phyloP scores from a whole-genome alignment of 2,888 invertebrate species.

The Ophion slaviceki region DNA sequence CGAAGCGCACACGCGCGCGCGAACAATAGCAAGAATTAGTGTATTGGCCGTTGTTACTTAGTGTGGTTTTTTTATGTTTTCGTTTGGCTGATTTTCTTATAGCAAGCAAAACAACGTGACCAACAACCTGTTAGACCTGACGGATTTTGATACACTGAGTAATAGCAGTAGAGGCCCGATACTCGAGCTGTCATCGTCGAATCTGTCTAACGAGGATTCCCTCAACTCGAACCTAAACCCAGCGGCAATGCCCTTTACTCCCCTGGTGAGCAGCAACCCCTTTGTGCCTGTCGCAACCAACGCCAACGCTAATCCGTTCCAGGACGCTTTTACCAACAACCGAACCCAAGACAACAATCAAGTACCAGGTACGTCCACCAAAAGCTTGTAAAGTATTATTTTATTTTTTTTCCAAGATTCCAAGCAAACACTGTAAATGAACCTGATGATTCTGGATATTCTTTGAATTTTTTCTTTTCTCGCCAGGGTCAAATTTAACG shows the following conservation, averaged over 20 bases:
- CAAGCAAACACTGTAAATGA: slow-evolving; percentile 1
- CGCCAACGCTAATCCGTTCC: slow-evolving; percentile 81
- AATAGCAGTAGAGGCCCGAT: slow-evolving; percentile 82
- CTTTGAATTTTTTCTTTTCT: background rate
- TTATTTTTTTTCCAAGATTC: background rate
- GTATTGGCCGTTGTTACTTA: slow-evolving; percentile 69
- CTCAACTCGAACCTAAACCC: slow-evolving; percentile 82
- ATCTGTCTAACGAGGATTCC: slow-evolving; percentile 81
- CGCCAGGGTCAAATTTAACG: too few relatives aligned
- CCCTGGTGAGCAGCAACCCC: slow-evolving; percentile 76
- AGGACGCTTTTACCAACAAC: slow-evolving; percentile 81
- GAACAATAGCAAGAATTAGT: slow-evolving; percentile 59
- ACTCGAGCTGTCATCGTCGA: slow-evolving; percentile 79
- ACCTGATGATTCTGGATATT: slow-evolving; percentile 4
- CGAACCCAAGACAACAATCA: slow-evolving; percentile 81
- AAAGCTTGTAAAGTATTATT: background rate
- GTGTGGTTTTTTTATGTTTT: slow-evolving; percentile 67
- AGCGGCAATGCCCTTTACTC: slow-evolving; percentile 81
- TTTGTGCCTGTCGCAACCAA: slow-evolving; percentile 78
- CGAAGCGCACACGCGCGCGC: slow-evolving; percentile 25
- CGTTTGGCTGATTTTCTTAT: slow-evolving; percentile 78
- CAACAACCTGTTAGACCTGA: slow-evolving; percentile 84
- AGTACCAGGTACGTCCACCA: slow-evolving; percentile 78
- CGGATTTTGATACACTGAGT: slow-evolving; percentile 83
- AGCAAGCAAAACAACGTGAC: slow-evolving; percentile 85